These are phyloP conservation scores for Stenopsyche tienmushanensis DNA, from an alignment of 1,140 invertebrate species.

Conservation along the genomic window DNA sequence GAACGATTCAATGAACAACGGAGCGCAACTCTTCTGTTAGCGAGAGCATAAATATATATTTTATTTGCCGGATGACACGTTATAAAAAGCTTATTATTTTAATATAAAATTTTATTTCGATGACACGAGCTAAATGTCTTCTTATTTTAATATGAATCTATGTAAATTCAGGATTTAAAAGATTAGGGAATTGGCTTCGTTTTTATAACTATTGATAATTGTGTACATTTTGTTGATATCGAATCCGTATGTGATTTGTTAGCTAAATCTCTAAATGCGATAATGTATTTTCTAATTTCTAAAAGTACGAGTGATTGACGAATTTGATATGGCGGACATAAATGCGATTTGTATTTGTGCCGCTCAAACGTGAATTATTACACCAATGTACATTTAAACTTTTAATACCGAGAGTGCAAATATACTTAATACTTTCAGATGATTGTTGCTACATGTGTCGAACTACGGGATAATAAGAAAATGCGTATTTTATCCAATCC, in stretches of 20 bases:
- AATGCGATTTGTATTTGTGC: no score
- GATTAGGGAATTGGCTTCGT: not conserved
- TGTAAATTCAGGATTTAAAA: not conserved
- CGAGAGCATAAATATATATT: slow-evolving; percentile 11
- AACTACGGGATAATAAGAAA: no score
- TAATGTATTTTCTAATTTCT: no score
- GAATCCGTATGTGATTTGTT: not conserved
- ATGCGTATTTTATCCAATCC: no score
- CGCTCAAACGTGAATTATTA: not conserved
- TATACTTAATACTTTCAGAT: no score
- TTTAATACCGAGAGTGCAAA: not conserved
- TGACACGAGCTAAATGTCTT: not conserved
- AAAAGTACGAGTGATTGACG: no score
- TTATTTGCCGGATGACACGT: slow-evolving; percentile 9
- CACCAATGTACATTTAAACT: not conserved
- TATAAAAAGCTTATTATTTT: slow-evolving; percentile 15
- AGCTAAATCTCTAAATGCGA: no score
- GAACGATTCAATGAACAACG: no score
- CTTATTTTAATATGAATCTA: not conserved
- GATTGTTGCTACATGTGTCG: no score
- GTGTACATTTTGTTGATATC: not conserved
- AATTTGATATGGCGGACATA: no score
- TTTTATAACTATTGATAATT: not conserved
- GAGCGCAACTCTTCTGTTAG: no score
- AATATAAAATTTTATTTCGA: not conserved